Percentiles rank a stretch among this genome's conserved stretches.
These are phyloP conservation scores for Hyposmocoma kahamanoa DNA, from an alignment of 1,140 invertebrate genomes.

Conservation along the genomic window DNA sequence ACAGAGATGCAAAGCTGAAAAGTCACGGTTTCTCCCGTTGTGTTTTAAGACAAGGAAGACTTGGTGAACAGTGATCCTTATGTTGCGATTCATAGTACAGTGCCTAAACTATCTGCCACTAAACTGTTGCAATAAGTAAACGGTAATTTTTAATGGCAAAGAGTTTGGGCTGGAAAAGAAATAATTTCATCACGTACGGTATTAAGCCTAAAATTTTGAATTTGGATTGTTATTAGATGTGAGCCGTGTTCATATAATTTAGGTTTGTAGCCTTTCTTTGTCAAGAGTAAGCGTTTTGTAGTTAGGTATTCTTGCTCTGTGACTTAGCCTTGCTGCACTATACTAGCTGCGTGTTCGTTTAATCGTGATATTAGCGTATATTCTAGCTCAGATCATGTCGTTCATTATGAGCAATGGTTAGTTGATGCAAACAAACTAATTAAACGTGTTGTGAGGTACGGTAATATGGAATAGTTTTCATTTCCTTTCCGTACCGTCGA, in stretches of 20 bases:
- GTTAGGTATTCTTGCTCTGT: slow-evolving; percentile 37
- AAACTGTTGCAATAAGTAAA: background rate
- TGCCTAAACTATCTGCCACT: background rate
- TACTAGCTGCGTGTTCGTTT: slow-evolving; percentile 61
- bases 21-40: slow-evolving; percentile 11
- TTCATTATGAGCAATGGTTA: slow-evolving; percentile 57
- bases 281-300: slow-evolving; percentile 28
- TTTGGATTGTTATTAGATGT: background rate
- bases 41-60: slow-evolving; percentile 5
- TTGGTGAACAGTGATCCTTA: slow-evolving; percentile 13
- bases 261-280: slow-evolving; percentile 13
- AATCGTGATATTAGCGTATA: slow-evolving; percentile 60
- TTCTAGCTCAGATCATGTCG: slow-evolving; percentile 41
- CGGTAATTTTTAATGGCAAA: background rate
- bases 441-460: slow-evolving; percentile 60
- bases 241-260: slow-evolving; percentile 2
- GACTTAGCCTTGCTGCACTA: slow-evolving; percentile 53
- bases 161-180: background rate
- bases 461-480: slow-evolving; percentile 43
- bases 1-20: slow-evolving; percentile 56
- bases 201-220: background rate
- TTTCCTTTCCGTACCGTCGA: slow-evolving; percentile 82
- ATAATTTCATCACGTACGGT: no score
- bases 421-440: slow-evolving; percentile 66
- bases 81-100: background rate